Conservation (phyloP, 1,140 invertebrate genomes). For the Melitaea cinxia region DNA sequence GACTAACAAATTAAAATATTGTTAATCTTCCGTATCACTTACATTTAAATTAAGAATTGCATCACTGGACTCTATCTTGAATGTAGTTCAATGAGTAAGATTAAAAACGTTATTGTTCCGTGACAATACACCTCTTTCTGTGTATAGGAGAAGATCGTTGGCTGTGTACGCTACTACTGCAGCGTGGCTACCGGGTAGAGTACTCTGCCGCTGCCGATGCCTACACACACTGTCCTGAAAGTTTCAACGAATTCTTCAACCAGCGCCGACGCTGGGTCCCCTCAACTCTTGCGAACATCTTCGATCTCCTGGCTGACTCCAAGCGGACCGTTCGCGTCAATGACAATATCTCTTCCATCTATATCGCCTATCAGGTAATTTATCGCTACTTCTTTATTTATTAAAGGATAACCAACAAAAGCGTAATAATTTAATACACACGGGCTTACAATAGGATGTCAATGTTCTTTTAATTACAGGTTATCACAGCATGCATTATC, state of each 20-base stretch:
- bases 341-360: conserved; percentile 97
- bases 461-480: too few species aligned
- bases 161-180: conserved; percentile 95
- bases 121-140: too few species aligned
- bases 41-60: too few species aligned
- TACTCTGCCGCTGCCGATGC: conserved; percentile 99
- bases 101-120: too few species aligned
- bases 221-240: conserved; percentile 97
- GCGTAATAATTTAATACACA: too few species aligned
- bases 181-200: conserved; percentile 98
- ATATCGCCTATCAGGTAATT: conserved; percentile 94
- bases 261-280: conserved; percentile 97
- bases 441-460: too few species aligned
- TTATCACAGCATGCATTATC: too few species aligned
- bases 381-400: background rate
- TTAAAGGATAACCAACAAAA: too few species aligned
- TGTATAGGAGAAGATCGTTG: conserved; percentile 92
- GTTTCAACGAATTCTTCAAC: conserved; percentile 98
- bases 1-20: too few species aligned
- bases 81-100: too few species aligned
- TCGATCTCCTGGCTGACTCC: conserved; percentile 94
- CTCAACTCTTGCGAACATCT: conserved; percentile 97
- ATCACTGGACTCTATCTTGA: too few species aligned
- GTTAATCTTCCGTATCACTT: too few species aligned
- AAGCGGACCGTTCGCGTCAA: conserved; percentile 96